Evolutionary conservation across 2,113 vertebrate genomes (phyloP).

Genomic region (Lota lota): DNA sequence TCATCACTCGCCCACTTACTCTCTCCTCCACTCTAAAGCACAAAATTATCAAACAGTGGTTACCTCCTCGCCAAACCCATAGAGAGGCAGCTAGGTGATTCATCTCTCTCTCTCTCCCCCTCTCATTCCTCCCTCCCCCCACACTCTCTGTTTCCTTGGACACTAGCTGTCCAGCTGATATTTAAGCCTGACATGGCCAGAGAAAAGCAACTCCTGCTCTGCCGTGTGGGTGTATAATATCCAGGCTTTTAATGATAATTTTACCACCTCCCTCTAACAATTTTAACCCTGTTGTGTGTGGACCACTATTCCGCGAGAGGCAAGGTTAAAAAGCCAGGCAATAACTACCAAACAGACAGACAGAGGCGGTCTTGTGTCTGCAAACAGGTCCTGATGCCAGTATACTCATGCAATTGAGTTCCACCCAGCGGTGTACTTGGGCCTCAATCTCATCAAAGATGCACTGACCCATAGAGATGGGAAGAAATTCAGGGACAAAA

Average conservation of each 20-base stretch:
- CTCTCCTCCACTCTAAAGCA: conserved; percentile 1
- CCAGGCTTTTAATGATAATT: neutral
- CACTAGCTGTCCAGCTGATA: conserved; percentile 21
- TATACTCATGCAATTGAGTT: conserved; percentile 2
- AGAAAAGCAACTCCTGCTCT: neutral
- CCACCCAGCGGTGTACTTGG: no score
- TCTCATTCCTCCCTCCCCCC: conserved; percentile 16
- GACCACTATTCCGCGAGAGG: conserved; percentile 41
- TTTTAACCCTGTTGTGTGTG: conserved; percentile 35
- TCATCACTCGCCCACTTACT: neutral
- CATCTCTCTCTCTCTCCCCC: conserved; percentile 17
- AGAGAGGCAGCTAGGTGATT: conserved; percentile 23
- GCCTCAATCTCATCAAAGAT: no score
- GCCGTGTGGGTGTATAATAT: conserved; percentile 37
- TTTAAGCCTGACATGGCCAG: conserved; percentile 25
- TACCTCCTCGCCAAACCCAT: conserved; percentile 1
- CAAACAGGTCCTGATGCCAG: conserved; percentile 22
- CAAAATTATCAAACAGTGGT: conserved; percentile 20
- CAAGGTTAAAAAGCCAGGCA: conserved; percentile 26
- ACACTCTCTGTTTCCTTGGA: conserved; percentile 11
- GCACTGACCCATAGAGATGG: no score
- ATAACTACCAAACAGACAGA: no score
- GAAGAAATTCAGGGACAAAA: no score
- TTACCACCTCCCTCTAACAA: neutral
- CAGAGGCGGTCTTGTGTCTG: no score